Conservation (phyloP, 2,113 vertebrate genomes). For the Gobio gobio region DNA sequence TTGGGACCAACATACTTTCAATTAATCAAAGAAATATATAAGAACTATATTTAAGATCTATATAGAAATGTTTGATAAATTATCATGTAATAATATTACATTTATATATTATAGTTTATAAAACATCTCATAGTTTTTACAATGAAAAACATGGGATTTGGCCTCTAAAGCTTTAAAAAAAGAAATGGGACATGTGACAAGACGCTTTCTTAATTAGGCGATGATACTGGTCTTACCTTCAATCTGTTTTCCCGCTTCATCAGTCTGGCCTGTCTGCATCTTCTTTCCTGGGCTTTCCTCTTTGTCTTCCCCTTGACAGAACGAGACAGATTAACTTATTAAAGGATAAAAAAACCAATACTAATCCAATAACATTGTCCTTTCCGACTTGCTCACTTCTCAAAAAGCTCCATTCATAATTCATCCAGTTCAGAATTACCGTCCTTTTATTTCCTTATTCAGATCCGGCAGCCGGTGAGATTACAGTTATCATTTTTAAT, state of each 20-base stretch:
- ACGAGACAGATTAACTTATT: conserved; percentile 43
- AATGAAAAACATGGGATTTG: neutral
- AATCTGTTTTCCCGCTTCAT: neutral
- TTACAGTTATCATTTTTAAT: conserved; percentile 78
- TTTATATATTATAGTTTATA: too few species aligned
- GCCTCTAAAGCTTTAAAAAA: neutral
- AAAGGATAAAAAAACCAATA: conserved; percentile 36
- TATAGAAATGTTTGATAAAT: too few species aligned
- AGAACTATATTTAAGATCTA: too few species aligned
- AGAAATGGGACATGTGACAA: neutral
- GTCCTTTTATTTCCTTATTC: conserved; percentile 65
- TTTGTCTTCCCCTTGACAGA: conserved; percentile 24
- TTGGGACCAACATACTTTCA: too few species aligned
- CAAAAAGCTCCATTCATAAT: conserved; percentile 65
- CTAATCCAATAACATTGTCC: conserved; percentile 13
- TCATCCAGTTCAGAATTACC: conserved; percentile 63
- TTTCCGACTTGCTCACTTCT: conserved; percentile 51
- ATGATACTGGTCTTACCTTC: conserved; percentile 43
- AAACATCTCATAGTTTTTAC: neutral
- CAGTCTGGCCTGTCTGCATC: conserved; percentile 9
- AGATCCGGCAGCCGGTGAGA: conserved; percentile 69
- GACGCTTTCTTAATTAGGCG: neutral
- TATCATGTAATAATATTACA: too few species aligned
- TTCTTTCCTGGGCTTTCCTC: conserved; percentile 19
- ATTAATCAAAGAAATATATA: too few species aligned